Conservation (phyloP, 2,888 invertebrate species). For the Diplolepis rosae region DNA sequence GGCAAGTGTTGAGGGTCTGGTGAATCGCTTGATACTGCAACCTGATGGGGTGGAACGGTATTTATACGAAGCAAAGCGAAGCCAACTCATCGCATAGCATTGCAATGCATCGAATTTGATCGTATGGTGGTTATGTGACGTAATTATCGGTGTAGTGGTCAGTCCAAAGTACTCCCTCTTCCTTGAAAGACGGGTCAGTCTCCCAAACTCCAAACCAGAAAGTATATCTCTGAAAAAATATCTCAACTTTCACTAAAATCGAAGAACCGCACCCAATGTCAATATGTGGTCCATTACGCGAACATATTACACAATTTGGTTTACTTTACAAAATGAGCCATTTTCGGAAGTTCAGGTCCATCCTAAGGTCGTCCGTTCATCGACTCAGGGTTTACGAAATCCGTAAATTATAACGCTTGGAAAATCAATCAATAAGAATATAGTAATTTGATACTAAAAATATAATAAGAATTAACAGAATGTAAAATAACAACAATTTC, state of each 20-base stretch:
- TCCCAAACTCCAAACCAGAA: conserved; percentile 7
- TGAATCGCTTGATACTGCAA: conserved; percentile 57
- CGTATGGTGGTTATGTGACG: conserved; percentile 46
- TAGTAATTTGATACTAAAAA: no score
- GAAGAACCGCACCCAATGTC: conserved; percentile 61
- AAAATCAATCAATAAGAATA: no score
- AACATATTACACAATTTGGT: not conserved
- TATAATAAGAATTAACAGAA: no score
- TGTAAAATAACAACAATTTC: no score
- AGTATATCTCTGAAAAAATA: no score
- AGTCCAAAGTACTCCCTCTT: conserved; percentile 12
- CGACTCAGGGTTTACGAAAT: not conserved
- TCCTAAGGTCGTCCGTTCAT: conserved; percentile 17
- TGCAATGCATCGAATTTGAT: conserved; percentile 39
- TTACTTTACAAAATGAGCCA: not conserved
- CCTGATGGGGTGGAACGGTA: conserved; percentile 52
- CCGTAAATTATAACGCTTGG: no score
- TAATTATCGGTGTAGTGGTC: conserved; percentile 44
- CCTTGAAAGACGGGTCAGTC: not conserved
- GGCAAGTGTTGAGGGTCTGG: conserved; percentile 50
- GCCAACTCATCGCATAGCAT: conserved; percentile 33
- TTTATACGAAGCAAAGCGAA: conserved; percentile 53
- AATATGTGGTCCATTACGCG: conserved; percentile 54
- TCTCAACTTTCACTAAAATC: conserved; percentile 58
- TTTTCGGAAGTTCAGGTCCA: conserved; percentile 17